A percentile compares a stretch with the other conserved stretches of the same genome.
These are phyloP conservation scores for Chunga burmeisteri DNA, from an alignment of 2,113 vertebrate species.

Conservation along the genomic window DNA sequence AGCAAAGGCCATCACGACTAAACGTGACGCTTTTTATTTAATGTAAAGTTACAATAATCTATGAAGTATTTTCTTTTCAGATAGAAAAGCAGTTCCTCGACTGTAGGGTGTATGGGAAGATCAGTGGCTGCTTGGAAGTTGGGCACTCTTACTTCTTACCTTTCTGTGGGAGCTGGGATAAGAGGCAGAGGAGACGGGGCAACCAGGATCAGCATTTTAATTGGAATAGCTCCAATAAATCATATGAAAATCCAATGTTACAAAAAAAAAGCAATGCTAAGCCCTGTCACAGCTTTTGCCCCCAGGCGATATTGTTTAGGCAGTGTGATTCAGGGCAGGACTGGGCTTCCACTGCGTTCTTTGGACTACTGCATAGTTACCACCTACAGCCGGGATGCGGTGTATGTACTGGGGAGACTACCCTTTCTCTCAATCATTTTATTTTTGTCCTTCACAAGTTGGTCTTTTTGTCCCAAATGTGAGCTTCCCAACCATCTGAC, in stretches of 20 bases:
- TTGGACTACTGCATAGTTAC: not conserved
- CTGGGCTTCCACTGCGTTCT: not conserved
- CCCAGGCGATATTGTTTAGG: not conserved
- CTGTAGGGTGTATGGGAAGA: not conserved
- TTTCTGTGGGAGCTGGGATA: not conserved
- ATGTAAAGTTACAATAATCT: not conserved
- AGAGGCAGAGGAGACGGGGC: not conserved
- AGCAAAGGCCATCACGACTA: not conserved
- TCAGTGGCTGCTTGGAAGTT: not conserved
- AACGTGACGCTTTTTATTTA: not conserved
- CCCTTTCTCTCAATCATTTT: not conserved
- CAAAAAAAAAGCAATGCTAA: not conserved
- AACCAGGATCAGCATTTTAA: not conserved
- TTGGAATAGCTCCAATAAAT: not conserved
- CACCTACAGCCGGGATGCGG: rapidly evolving
- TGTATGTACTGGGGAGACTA: not conserved
- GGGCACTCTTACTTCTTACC: not conserved
- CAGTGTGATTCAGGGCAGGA: not conserved
- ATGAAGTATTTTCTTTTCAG: not conserved
- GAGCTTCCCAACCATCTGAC: not conserved
- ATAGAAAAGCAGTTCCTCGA: not conserved
- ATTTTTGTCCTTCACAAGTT: not conserved
- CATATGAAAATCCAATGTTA: not conserved
- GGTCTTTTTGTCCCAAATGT: not conserved
- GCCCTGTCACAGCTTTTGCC: not conserved